Evolutionary conservation across 2,888 invertebrate species (phyloP).

Genomic region (Pyrrhosoma nymphula): DNA sequence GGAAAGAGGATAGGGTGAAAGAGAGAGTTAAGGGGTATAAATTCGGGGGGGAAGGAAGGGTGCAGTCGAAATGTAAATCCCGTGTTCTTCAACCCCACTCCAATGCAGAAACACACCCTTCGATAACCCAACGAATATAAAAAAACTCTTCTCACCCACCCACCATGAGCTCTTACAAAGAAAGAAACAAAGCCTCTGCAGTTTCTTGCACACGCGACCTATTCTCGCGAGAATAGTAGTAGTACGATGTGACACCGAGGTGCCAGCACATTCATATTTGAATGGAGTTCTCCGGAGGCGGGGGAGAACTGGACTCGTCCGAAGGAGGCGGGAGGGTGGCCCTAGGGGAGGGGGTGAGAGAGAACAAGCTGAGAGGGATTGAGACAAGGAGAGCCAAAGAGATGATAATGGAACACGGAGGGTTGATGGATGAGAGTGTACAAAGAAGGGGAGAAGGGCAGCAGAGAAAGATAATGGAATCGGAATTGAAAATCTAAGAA

Average conservation of each 20-base stretch:
- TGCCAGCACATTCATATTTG: conserved; percentile 23
- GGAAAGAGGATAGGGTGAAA: not conserved
- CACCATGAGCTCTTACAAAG: not conserved
- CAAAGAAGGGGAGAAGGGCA: not conserved
- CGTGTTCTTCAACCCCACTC: not conserved
- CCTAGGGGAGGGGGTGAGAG: not conserved
- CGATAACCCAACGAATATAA: not conserved
- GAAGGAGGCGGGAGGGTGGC: not conserved
- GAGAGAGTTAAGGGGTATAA: not conserved
- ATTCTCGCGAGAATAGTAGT: conserved; percentile 42
- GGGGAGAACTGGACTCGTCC: not conserved
- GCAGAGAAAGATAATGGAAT: conserved; percentile 3
- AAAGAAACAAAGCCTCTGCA: too few relatives aligned
- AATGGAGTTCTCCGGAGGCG: not conserved
- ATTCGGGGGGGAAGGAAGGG: not conserved
- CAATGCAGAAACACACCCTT: too few relatives aligned
- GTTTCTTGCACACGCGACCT: conserved; percentile 17
- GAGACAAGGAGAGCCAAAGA: not conserved
- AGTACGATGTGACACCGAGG: not conserved
- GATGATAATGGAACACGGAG: conserved; percentile 6
- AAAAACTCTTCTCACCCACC: not conserved
- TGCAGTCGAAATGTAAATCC: conserved; percentile 56
- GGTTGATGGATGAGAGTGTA: not conserved
- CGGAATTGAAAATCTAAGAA: conserved; percentile 59
- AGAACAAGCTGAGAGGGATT: not conserved